Base-by-base conservation (phyloP, 2,888 invertebrate genomes). In the Elysia crispata region DNA sequence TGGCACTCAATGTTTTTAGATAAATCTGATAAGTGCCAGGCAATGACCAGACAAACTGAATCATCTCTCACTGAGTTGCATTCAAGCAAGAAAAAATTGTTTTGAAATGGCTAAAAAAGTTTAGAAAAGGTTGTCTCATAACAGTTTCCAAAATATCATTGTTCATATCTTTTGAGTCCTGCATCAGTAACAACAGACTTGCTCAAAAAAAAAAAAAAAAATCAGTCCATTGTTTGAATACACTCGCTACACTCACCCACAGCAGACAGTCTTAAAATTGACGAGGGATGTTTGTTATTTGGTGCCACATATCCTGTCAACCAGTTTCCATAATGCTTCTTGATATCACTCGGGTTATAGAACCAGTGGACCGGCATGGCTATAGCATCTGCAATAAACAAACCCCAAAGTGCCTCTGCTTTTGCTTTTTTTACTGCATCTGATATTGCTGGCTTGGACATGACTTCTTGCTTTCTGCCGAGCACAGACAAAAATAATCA, bases 281-380 rank as follows among this genome's bases (percentile, higher is more conserved):
- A 88, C 20, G 88, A 87, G 1, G 90, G 90, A 70, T 90, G 90
- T 33, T 83, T 80, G 64, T 86, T 84, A 50, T 86, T 86, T 15
- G 90, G 89, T 25, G 88, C 88, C 3, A 60, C 77, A 80, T 86
- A 90, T 6, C 88, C 88, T n/a, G 85, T 88, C 57, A 90, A 72
- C 90, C 90, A 90, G 0, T 85, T 85, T 11, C 86, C 86, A 77
- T 89, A 89, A 5, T 85, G 86, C 15, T 76, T 31, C 67, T 87
- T 86, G 30, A 90, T 90, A 74, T 89, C 89, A 3, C 81, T 67
- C 0, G 89, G 87, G 69, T 87, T 86, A 77, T 90, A 90, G 80
- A 87, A 90, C 90, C 90, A 90, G 81, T 90, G 90, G 3, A 89
- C 90, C 1, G 90, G 90, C 90, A 90, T 90, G 33, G 90, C 85